These are phyloP conservation scores for Vanessa atalanta DNA, from an alignment of 1,140 invertebrate species.

Conservation along the genomic window DNA sequence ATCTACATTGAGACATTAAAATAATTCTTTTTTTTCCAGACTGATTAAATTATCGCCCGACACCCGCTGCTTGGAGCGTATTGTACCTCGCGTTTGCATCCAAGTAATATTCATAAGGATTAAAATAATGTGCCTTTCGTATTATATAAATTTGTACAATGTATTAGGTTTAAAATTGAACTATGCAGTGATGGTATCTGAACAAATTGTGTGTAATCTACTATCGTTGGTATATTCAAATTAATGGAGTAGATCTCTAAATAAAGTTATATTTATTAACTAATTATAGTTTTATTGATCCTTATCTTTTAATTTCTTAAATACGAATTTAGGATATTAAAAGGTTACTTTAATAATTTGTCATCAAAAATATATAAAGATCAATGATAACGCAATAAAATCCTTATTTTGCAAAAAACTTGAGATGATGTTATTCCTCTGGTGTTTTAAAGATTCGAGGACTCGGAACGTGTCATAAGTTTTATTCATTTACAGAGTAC, in stretches of 20 bases:
- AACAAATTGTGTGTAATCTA: constrained; percentile 12
- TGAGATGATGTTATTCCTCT: no score
- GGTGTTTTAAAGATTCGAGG: no score
- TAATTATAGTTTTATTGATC: constrained; percentile 19
- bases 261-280: constrained; percentile 49
- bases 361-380: neutral
- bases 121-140: constrained; percentile 47
- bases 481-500: no score
- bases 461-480: no score
- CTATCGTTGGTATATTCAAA: constrained; percentile 31
- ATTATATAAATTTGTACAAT: constrained; percentile 26
- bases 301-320: neutral
- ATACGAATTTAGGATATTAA: no score
- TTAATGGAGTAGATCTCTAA: constrained; percentile 53
- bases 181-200: constrained; percentile 28
- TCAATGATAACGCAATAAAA: no score
- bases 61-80: neutral
- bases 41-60: constrained; percentile 39
- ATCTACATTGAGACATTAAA: neutral
- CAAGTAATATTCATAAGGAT: constrained; percentile 21
- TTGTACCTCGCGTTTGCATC: neutral
- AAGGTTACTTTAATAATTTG: neutral
- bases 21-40: constrained; percentile 48
- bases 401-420: no score
- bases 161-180: constrained; percentile 27